Base-by-base conservation (phyloP, 1,140 invertebrate genomes). In the Pogonognathellus flavescens region DNA sequence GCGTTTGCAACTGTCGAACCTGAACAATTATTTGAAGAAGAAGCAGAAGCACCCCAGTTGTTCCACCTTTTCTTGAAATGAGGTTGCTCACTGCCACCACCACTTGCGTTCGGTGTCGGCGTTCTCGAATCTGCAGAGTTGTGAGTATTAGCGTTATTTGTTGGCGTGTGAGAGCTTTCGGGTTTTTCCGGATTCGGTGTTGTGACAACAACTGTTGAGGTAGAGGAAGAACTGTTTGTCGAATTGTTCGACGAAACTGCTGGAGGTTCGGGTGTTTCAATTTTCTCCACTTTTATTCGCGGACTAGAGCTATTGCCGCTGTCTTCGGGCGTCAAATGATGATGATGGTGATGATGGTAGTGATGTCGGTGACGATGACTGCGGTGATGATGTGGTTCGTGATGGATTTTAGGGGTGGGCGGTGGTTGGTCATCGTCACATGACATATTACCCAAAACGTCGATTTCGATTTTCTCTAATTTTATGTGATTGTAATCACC, bases 51-150 rank as follows among this genome's bases (percentile, higher is more conserved):
- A 20, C 72, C 76, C 81, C 49, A 72, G 10, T 72, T 82, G 18
- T 59, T 86, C 87, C 84, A 85, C 16, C 83, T n/a, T 41, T 88
- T 85, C 83, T 88, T 88, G 13, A 86, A 86, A 57, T 86, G 87
- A 18, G 83, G 85, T 49, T 86, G 82, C 18, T 86, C 84, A 20
- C 25, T 31, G 11, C 52, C 53, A 9, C 18, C 6, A 5, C 55
- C 50, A 60, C 62, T 66, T 8, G 60, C 20, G 18, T 22, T 66
- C 20, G 62, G 62, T 22, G 62, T 66, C 5, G 62, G 62, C 5
- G 62, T 66, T 25, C 62, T 25, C 4, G 62, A 7, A 52, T 82
- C 55, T 62, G 82, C 14, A 31, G 76, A 50, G 25, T 31, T 16
- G 49, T 59, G 55, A 83, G 82, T 62, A 83, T 66, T 66, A 83